Base-by-base conservation (phyloP, 2,113 vertebrate species). In the Gymnogyps californianus region DNA sequence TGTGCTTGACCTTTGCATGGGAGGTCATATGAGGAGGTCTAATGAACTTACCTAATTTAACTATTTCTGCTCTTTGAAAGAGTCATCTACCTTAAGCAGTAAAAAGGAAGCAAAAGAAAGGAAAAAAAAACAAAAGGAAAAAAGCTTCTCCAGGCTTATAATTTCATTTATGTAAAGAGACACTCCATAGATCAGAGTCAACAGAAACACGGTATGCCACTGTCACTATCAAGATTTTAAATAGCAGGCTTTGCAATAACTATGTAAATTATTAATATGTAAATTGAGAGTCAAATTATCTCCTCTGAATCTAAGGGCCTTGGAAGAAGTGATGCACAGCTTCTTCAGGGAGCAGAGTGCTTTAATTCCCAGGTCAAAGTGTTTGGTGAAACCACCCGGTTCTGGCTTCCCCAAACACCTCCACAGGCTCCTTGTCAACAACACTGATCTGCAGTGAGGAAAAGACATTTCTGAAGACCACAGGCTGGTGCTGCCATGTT, bases 181-280 rank as follows among this genome's bases (percentile, higher is more conserved):
- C 62, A 51, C 32, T 76, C 58, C 70, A 84, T 42, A 94, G 87
- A 95, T 91, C 94, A 93, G 85, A 95, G 89, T 91, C 95, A 96
- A 94, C 52, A 96, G 89, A 89, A 95, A 90, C 87, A 96, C 1
- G 0, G 78, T 65, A 77, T 52, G 89, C 82, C 1, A 28, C 87
- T 95, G 93, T 90, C 93, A 94, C 91, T 81, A 95, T 86, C 93
- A 78, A 93, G 91, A 96, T 96, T 94, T 96, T 94, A 97, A 96
- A 96, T 91, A 96, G 93, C 95, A 93, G 91, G 51, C 71, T 95
- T 93, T 94, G 94, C 88, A 97, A 95, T 97, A 96, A 95, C 95
- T 90, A 93, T 96, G 96, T 96, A 96, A 96, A 97, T 97, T 95
- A 95, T 96, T 97, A 96, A 96, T 81, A 97, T 93, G 97, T 64